Percentiles rank a stretch among this genome's conserved stretches.
Evolutionary conservation across 2,888 invertebrate species (phyloP).

Genomic region (Rosalia funebris): DNA sequence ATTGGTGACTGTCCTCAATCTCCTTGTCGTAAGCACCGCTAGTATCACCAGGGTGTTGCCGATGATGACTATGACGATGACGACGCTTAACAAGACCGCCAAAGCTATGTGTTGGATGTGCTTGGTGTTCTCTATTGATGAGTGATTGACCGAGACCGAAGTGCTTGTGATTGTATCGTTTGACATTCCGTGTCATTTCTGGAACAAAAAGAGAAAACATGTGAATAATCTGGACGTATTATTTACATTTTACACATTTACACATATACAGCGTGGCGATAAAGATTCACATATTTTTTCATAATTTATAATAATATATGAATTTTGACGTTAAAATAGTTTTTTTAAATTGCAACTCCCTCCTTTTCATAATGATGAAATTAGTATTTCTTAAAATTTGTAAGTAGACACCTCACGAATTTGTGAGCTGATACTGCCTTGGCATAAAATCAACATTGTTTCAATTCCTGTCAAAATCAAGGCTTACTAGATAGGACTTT

Average conservation of each 20-base stretch:
- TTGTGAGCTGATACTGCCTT: no score
- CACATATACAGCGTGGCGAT: not conserved
- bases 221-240: not conserved
- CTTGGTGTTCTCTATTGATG: slow-evolving; percentile 30
- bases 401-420: no score
- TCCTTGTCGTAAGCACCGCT: slow-evolving; percentile 86
- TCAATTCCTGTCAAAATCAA: no score
- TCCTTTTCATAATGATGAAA: not conserved
- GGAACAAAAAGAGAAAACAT: slow-evolving; percentile 43
- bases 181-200: slow-evolving; percentile 61
- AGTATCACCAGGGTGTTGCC: slow-evolving; percentile 92
- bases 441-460: no score
- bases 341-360: no score
- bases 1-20: slow-evolving; percentile 92
- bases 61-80: slow-evolving; percentile 79
- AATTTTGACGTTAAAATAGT: not conserved
- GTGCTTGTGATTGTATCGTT: slow-evolving; percentile 49
- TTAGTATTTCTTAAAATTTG: not conserved
- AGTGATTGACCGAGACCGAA: slow-evolving; percentile 17
- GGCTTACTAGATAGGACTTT: no score
- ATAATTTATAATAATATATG: not conserved
- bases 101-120: slow-evolving; percentile 68
- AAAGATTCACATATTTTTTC: no score
- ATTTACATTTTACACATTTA: not conserved
- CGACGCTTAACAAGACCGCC: slow-evolving; percentile 71